phyloP scores from a whole-genome alignment of 1,140 invertebrate species.

The Teleogryllus occipitalis region DNA sequence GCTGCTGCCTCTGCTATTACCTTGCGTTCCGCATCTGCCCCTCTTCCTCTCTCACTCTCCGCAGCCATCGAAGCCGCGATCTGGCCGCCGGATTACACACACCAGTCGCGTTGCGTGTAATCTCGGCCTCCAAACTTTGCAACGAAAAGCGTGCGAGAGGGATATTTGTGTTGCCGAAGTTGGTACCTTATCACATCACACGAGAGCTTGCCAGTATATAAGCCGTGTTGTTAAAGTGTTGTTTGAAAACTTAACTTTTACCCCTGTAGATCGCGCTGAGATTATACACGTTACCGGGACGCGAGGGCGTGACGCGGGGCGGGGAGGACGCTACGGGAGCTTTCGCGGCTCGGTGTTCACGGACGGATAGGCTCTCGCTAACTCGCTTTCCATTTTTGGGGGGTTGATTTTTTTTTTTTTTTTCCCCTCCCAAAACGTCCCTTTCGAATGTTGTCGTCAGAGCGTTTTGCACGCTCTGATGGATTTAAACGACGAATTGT shows the following conservation, averaged over 20 bases:
- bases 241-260: conserved; percentile 6
- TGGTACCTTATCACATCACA: conserved; percentile 4
- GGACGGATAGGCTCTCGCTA: neutral
- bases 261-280: neutral
- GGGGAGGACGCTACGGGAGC: neutral
- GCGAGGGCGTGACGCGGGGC: neutral
- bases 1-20: too few relatives aligned
- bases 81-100: neutral
- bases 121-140: neutral
- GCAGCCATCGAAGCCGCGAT: neutral
- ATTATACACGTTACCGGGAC: neutral
- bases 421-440: neutral
- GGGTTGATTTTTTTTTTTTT: neutral
- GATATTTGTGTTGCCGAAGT: neutral
- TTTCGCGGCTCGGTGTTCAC: neutral
- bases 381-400: neutral
- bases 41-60: neutral
- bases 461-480: neutral
- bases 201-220: neutral
- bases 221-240: neutral
- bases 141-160: conserved; percentile 1
- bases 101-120: neutral
- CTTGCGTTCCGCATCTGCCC: neutral
- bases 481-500: neutral
- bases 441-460: neutral